phyloP scores from a whole-genome alignment of 2,113 vertebrate species.

The Otocyon megalotis region DNA sequence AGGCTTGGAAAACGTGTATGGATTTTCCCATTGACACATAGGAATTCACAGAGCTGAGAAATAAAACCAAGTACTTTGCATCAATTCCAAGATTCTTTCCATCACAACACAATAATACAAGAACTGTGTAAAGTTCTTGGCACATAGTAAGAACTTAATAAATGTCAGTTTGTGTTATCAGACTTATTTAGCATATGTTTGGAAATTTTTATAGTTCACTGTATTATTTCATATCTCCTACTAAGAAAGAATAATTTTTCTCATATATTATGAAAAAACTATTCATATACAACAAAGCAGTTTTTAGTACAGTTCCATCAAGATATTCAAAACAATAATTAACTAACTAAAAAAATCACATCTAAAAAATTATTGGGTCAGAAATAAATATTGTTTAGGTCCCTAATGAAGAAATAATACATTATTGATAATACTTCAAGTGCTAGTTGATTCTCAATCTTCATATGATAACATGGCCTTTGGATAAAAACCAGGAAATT shows the following conservation, averaged over 20 bases:
- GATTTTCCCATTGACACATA: slow-evolving; percentile 3
- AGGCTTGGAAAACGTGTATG: neutral
- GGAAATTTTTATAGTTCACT: neutral
- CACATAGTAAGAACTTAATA: slow-evolving; percentile 13
- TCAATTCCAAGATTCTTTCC: neutral
- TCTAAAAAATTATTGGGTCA: neutral
- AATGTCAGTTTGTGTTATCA: slow-evolving; percentile 1
- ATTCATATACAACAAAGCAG: neutral
- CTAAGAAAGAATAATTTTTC: neutral
- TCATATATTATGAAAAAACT: neutral
- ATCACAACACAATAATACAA: slow-evolving; percentile 12
- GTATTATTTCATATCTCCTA: slow-evolving; percentile 9
- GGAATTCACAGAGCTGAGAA: slow-evolving; percentile 37
- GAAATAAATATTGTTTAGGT: slow-evolving; percentile 21
- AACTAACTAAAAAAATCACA: slow-evolving; percentile 12
- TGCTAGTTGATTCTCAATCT: neutral
- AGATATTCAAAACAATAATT: neutral
- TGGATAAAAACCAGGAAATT: neutral
- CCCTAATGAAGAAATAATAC: neutral
- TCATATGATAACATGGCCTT: neutral
- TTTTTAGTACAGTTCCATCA: neutral
- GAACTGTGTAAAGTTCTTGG: neutral
- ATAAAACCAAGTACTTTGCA: neutral
- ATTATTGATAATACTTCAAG: slow-evolving; percentile 9
- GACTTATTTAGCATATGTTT: slow-evolving; percentile 6